These are phyloP conservation scores for Xylocopa sonorina DNA, from an alignment of 1,140 invertebrate species.

Conservation along the genomic window DNA sequence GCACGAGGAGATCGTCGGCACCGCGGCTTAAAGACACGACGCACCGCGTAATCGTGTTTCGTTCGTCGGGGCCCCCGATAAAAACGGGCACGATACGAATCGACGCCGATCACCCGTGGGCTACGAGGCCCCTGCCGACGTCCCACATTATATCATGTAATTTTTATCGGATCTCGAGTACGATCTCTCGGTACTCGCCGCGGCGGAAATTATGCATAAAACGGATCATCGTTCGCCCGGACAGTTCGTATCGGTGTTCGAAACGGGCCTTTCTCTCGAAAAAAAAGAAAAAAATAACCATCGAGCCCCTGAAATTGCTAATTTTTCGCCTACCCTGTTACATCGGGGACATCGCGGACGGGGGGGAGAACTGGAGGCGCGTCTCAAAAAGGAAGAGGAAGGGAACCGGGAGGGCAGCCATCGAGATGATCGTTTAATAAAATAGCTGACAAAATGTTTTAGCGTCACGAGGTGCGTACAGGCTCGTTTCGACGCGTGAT, in stretches of 20 bases:
- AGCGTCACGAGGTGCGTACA: conserved; percentile 17
- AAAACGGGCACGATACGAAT: conserved; percentile 78
- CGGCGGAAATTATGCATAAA: conserved; percentile 70
- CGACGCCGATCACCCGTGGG: conserved; percentile 73
- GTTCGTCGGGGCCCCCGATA: conserved; percentile 53
- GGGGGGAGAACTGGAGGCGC: background rate
- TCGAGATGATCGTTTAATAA: background rate
- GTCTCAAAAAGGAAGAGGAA: background rate
- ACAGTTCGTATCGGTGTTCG: conserved; percentile 46
- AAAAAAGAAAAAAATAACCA: too few species aligned
- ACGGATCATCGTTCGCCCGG: conserved; percentile 62
- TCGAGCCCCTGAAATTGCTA: conserved; percentile 24
- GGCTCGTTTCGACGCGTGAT: background rate
- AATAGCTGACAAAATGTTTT: background rate
- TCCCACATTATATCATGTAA: conserved; percentile 67
- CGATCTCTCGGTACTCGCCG: conserved; percentile 69
- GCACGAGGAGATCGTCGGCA: conserved; percentile 60
- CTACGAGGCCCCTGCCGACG: conserved; percentile 64
- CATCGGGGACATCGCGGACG: background rate
- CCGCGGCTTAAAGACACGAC: conserved; percentile 66
- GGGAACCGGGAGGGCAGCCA: background rate
- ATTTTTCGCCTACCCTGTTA: conserved; percentile 27
- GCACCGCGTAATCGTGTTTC: conserved; percentile 65
- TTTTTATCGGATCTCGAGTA: conserved; percentile 75
- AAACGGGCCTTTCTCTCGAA: background rate